Evolutionary conservation across 2,113 vertebrate genomes (phyloP), one percentile per base, ranked within the genome.

Genomic region (Paralichthys olivaceus): DNA sequence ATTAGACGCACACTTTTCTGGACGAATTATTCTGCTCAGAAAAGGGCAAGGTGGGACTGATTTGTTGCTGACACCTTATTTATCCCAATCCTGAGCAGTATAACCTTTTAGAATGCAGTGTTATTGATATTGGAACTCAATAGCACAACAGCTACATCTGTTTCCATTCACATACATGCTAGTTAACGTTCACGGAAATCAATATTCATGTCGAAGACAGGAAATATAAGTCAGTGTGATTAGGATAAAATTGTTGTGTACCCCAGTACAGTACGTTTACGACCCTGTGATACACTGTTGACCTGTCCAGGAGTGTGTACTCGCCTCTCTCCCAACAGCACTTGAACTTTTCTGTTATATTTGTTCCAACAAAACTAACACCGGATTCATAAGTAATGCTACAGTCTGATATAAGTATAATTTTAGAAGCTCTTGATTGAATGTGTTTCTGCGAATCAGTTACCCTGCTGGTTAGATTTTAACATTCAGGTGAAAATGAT

Each of bases 401-500:
- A 9, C 32, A 34, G 32, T 34, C 32, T 49, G 45, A 43, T 43
- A 15, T 20, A 49, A 71, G 5, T 56, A 13, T 47, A 76, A 26
- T 81, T 70, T 55, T 29, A 60, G 72, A 8, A 26, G 25, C 37
- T 55, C 25, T 77, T 75, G 37, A 64, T 43, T 57, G n/a, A 55
- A 51, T n/a, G n/a, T n/a, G n/a, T n/a, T n/a, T n/a, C n/a, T n/a
- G 69, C 70, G 34, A 57, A 72, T 80, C 23, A 64, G 70, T 76
- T 64, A 57, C n/a, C 49, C 17, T 5, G 7, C 55, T 60, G 17
- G 53, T 62, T 73, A 47, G 20, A 51, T 81, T 40, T 85, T 75
- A 78, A 60, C 19, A 7, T 64, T 17, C 40, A 49, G 61, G 63
- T 75, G 63, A 82, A 72, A 75, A 81, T 79, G 26, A 15, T 72